Evolutionary conservation across 2,113 vertebrate species (phyloP).

Genomic region (Natator depressus): DNA sequence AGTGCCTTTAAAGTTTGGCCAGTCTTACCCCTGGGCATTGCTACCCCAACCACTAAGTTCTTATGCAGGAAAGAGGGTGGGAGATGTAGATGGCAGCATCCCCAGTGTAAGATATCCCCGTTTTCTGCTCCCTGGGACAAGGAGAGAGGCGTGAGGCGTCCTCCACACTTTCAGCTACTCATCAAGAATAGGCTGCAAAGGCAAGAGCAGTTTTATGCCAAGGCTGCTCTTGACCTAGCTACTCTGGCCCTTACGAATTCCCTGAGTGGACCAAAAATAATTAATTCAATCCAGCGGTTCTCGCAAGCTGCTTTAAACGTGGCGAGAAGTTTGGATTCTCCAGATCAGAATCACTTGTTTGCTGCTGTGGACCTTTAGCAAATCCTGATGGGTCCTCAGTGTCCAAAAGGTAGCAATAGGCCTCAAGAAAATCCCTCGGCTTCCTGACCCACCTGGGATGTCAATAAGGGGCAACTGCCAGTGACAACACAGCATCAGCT

Average conservation of each 20-base stretch:
- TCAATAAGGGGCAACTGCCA: too few species aligned
- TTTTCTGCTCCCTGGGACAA: too few species aligned
- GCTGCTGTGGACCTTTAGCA: background rate
- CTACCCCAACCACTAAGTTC: background rate
- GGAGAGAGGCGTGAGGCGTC: too few species aligned
- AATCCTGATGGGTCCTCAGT: background rate
- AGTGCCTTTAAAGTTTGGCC: accelerated
- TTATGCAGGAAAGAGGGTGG: too few species aligned
- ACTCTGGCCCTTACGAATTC: background rate
- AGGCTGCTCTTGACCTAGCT: background rate
- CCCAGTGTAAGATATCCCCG: too few species aligned
- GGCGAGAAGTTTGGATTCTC: background rate
- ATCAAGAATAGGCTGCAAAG: too few species aligned
- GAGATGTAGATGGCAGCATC: too few species aligned
- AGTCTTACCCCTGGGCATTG: background rate
- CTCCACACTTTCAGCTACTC: too few species aligned
- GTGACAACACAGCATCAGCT: too few species aligned
- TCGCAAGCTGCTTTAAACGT: background rate
- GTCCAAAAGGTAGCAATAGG: accelerated
- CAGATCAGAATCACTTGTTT: background rate
- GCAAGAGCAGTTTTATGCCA: accelerated
- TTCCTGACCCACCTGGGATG: too few species aligned
- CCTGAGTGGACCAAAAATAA: background rate
- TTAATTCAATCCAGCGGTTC: background rate
- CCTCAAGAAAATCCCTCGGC: background rate